Evolutionary conservation across 2,113 vertebrate genomes (phyloP), one percentile per base, ranked within the genome.

Genomic region (Caretta caretta): DNA sequence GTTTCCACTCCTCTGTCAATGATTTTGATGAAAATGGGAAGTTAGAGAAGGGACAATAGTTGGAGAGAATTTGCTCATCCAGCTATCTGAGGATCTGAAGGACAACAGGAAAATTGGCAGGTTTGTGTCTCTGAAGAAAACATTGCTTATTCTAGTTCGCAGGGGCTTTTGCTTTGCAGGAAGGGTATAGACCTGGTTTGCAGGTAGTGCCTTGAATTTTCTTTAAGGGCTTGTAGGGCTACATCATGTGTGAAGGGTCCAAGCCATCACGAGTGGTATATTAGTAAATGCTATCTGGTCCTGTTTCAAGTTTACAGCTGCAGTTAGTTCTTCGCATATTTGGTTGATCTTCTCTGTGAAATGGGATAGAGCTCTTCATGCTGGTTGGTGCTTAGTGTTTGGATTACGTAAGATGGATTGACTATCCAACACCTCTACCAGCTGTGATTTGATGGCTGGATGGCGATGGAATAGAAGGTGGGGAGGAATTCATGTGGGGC

Each of bases 161-260:
- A 75, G 69, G 38, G n/a, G 16, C 2, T 11, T 42, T 75, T 42
- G 38, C n/a, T 75, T 19, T 75, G 69, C 20, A 76, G 20, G 17
- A 46, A 22, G 11, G 12, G 10, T 13, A 46, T 76, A 20, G n/a
- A 76, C 20, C 42, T 46, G 38, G 38, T 76, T 46, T 42, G 5
- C 20, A 76, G 11, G 22, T 42, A 76, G 38, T 76, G 42, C 22
- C 69, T 76, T 42, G 72, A 76, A 76, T 46, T 46, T 75, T 75
- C 19, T 27, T 76, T 75, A 42, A 38, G 38, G 69, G 20, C 38
- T 75, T 38, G 83, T 10, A 2, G 51, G 42, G 56, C 84, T 86
- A 86, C 86, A 86, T 90, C 75, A 92, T 86, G 75, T 89, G 75
- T 79, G 69, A 93, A 57, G 56, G 86, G 93, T 87, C 90, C 92